Conservation (phyloP, 2,113 vertebrate genomes). For the Glaucomys volans region DNA sequence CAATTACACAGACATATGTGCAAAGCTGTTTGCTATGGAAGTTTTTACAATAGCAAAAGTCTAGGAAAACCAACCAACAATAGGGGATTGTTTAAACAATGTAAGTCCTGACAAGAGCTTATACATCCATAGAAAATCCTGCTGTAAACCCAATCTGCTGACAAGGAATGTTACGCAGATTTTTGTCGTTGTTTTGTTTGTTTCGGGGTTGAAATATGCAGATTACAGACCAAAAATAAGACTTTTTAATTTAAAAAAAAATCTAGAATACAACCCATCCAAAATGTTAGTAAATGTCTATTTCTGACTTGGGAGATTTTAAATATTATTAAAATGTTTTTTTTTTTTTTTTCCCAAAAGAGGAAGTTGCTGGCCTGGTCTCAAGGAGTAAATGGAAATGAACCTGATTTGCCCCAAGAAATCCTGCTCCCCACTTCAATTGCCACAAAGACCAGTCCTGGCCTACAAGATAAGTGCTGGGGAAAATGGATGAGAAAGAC, state of each 20-base stretch:
- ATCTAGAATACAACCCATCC: neutral
- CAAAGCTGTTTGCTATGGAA: slow-evolving; percentile 59
- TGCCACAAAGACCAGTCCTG: neutral
- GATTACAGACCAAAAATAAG: neutral
- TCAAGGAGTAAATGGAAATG: neutral
- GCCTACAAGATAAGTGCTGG: neutral
- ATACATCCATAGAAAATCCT: neutral
- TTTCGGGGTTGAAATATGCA: neutral
- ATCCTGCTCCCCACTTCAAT: neutral
- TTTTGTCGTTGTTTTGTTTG: neutral
- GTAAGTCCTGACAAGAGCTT: neutral
- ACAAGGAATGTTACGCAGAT: neutral
- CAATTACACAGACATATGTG: slow-evolving; percentile 65
- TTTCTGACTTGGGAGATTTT: neutral
- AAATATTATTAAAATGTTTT: neutral
- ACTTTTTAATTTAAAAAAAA: slow-evolving; percentile 2
- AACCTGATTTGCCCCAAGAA: neutral
- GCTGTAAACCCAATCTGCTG: neutral
- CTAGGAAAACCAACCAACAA: slow-evolving; percentile 35
- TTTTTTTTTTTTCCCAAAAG: neutral
- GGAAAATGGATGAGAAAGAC: neutral
- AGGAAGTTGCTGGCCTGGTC: neutral
- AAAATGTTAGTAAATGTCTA: neutral
- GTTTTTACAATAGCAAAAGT: slow-evolving; percentile 58
- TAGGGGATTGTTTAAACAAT: neutral